A percentile compares a stretch with the other conserved stretches of the same genome.
Conservation (phyloP, 2,113 vertebrate species). For the Anhinga rufa region DNA sequence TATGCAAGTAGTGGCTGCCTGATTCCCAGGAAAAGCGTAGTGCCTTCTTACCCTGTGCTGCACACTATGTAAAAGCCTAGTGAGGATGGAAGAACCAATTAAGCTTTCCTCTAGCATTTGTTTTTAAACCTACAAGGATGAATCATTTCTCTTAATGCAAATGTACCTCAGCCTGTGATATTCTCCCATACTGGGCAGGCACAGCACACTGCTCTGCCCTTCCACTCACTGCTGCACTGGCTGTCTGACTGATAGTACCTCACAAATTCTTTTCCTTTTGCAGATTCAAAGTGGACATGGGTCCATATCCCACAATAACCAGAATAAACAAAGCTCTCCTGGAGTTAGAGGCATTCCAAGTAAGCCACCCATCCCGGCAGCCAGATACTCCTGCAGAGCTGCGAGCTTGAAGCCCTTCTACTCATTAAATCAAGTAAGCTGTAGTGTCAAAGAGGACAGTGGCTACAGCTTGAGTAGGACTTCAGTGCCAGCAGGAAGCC, state of each 20-base stretch:
- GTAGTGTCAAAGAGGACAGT: background rate
- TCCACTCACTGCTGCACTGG: background rate
- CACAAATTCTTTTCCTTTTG: background rate
- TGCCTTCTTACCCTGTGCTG: background rate
- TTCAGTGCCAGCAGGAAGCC: background rate
- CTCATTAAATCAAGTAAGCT: background rate
- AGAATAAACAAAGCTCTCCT: conserved; percentile 83
- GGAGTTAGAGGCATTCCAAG: conserved; percentile 85
- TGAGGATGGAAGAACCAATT: background rate
- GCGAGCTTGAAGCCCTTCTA: conserved; percentile 53
- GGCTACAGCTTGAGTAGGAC: background rate
- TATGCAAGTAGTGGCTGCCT: background rate
- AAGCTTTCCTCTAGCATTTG: background rate
- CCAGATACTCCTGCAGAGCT: conserved; percentile 88
- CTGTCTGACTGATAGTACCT: background rate
- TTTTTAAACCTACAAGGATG: background rate
- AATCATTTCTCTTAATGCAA: background rate
- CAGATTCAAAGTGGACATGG: conserved; percentile 90
- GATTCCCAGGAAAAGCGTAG: background rate
- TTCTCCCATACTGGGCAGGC: background rate
- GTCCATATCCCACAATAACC: conserved; percentile 82
- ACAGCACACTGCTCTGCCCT: background rate
- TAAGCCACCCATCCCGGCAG: conserved; percentile 84
- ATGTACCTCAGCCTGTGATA: background rate
- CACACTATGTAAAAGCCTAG: background rate